Evolutionary conservation across 2,113 vertebrate genomes (phyloP), one percentile per base, ranked within the genome.

Genomic region (Prochilodus magdalenae): DNA sequence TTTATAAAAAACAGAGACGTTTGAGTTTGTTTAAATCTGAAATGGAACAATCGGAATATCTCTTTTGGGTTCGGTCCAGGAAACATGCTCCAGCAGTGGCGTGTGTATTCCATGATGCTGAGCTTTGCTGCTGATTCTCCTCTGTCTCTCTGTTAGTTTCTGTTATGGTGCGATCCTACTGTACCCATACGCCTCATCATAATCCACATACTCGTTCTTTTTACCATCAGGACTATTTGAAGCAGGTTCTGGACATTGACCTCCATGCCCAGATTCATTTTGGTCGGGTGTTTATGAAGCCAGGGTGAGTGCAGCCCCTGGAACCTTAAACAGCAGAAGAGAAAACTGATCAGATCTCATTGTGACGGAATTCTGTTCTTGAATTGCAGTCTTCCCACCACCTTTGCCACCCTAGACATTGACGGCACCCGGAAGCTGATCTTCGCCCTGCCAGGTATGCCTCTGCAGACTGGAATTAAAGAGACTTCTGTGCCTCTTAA

Each of bases 201-300:
- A n/a, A 59, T 4, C 0, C n/a, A 1, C 4, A 59, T 60, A 1
- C 2, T 4, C 2, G 15, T 76, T 27, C 47, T 62, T 10, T 30
- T 20, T 26, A 33, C 18, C 77, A 92, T 86, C 91, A 99, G 98
- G 98, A 99, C 92, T 99, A 99, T 93, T 96, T 99, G 91, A 99
- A 99, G 91, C 98, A 99, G 93, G 98, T 99, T 90, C 95, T 99
- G 94, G 97, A 99, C 90, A 99, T 99, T 77, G 98, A 99, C 88
- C 97, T 99, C 88, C 98, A 99, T 10, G 98, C 97, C 89, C 98
- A 99, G 92, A 99, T 99, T 92, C 98, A 99, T 90, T 99, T 99
- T 92, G 97, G 97, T 88, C 95, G 98, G 89, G 98, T 99, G 90
- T 99, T 99, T 89, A 99, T 99, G 98, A 99, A 99, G 92, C 97